Evolutionary conservation across 2,888 invertebrate genomes (phyloP).

Genomic region (Diachrysia chrysitis): DNA sequence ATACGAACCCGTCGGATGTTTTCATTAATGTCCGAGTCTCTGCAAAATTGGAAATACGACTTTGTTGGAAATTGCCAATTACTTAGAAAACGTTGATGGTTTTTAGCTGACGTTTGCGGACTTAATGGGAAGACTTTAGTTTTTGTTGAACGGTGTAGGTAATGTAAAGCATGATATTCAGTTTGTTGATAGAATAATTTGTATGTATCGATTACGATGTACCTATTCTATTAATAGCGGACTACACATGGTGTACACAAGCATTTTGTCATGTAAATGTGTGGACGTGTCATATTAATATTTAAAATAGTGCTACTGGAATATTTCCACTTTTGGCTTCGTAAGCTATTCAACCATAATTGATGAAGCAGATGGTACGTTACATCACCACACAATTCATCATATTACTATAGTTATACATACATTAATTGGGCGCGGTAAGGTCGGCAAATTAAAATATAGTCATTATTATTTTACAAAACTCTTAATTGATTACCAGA

Average conservation of each 20-base stretch:
- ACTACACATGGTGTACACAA: conserved; percentile 8
- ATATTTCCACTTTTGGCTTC: neutral
- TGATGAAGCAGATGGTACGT: neutral
- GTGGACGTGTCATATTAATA: conserved; percentile 16
- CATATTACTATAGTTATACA: conserved; percentile 14
- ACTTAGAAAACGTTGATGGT: conserved; percentile 53
- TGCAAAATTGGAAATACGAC: conserved; percentile 62
- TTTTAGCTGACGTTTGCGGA: conserved; percentile 31
- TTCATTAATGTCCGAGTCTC: conserved; percentile 67
- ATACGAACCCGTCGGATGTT: conserved; percentile 63
- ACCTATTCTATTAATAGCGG: conserved; percentile 10
- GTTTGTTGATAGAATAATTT: conserved; percentile 33
- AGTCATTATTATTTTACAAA: conserved; percentile 13
- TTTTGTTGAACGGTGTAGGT: conserved; percentile 25
- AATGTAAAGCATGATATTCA: conserved; percentile 24
- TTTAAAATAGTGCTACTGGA: conserved; percentile 12
- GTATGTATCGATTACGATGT: conserved; percentile 31
- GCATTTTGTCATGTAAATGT: conserved; percentile 32
- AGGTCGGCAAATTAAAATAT: conserved; percentile 23
- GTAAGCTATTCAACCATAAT: neutral
- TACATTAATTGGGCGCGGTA: conserved; percentile 9
- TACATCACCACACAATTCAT: neutral
- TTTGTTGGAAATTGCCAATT: conserved; percentile 65
- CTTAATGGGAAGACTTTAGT: conserved; percentile 18
- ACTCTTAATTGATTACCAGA: conserved; percentile 38